Base-by-base conservation (phyloP, 2,113 vertebrate genomes). In the Oncorhynchus kisutch region DNA sequence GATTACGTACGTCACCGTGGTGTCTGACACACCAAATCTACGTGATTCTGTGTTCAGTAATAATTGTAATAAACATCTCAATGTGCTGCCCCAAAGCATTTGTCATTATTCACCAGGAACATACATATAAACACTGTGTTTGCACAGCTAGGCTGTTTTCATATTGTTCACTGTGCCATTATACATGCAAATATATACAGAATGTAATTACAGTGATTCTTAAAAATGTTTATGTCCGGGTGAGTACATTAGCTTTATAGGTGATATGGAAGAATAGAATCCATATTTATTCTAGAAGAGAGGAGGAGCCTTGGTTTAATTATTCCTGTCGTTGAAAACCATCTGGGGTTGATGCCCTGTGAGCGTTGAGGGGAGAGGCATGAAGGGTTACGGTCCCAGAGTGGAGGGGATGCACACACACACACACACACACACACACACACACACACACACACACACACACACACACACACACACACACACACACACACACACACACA, bases 111-210 rank as follows among this genome's bases (percentile, higher is more conserved):
- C 4, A 24, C 64, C 11, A 66, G 25, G 64, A 12, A 22, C n/a
- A 20, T 22, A n/a, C 64, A 3, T n/a, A 16, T 66, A 66, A 4
- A 24, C 64, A 25, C 25, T 39, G 4, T 27, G 64, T 66, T 66
- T 66, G 64, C 22, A 66, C 13, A 29, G 25, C 60, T 20, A 14
- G 22, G 25, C 49, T 14, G 49, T 66, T 13, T 24, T 14, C 22
- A 39, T 66, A 84, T 90, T 88, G 88, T 75, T 87, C 83, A 81
- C 59, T 24, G 0, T 1, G 54, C 72, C 22, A 34, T 84, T 82
- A 83, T 82, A 78, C 86, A 81, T 78, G 78, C 80, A 84, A 84
- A 91, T 83, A 87, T 88, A 87, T 88, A 84, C 76, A 84, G 76
- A 81, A 79, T 81, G 24, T 77, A 89, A 86, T 91, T 87, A 87